A percentile compares a stretch with the other conserved stretches of the same genome.
Evolutionary conservation across 1,140 invertebrate species (phyloP).

Genomic region (Zaprionus capensis): DNA sequence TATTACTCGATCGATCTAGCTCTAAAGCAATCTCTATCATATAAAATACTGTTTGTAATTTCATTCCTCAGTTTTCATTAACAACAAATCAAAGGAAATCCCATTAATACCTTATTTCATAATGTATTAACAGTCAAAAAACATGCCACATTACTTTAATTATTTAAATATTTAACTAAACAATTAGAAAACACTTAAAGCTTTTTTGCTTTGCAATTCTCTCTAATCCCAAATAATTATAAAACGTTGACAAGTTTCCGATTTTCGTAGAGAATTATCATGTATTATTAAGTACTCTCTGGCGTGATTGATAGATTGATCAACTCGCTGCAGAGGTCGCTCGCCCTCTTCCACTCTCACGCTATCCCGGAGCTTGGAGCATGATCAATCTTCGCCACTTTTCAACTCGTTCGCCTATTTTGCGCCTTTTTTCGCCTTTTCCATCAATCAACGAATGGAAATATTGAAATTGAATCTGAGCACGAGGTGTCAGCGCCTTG

Average conservation of each 20-base stretch:
- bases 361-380: background rate
- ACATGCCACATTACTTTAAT: background rate
- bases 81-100: too few species aligned
- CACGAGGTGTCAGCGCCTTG: slow-evolving; percentile 67
- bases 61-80: fast-evolving
- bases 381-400: slow-evolving; percentile 62
- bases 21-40: too few species aligned
- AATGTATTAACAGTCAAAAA: background rate
- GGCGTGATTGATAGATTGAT: slow-evolving; percentile 38
- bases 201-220: background rate
- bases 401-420: slow-evolving; percentile 36
- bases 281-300: slow-evolving; percentile 19
- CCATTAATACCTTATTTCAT: too few species aligned
- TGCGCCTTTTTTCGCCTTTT: slow-evolving; percentile 25
- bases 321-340: slow-evolving; percentile 1
- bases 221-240: background rate
- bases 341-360: background rate
- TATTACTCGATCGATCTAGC: background rate
- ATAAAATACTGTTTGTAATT: too few species aligned
- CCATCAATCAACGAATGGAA: slow-evolving; percentile 60
- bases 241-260: slow-evolving; percentile 23
- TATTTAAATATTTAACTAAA: background rate
- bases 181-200: background rate
- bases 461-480: slow-evolving; percentile 72
- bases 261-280: slow-evolving; percentile 14